phyloP scores from a whole-genome alignment of 2,113 vertebrate species.

The Strigops habroptila region DNA sequence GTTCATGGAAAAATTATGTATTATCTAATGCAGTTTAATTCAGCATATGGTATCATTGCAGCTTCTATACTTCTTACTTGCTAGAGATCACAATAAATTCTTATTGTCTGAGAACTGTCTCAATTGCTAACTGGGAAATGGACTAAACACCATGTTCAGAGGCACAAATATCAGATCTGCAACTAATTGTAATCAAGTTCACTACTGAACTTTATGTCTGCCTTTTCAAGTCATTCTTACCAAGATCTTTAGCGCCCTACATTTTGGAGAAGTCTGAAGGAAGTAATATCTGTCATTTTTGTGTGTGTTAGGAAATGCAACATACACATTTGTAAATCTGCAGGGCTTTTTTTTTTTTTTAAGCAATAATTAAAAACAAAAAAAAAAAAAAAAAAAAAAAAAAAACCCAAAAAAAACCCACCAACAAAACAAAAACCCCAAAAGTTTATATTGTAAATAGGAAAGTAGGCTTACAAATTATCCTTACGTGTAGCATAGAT shows the following conservation, averaged over 20 bases:
- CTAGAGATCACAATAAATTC: neutral
- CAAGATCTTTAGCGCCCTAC: neutral
- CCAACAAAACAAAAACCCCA: accelerated
- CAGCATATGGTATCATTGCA: neutral
- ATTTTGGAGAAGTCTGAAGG: neutral
- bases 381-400: neutral
- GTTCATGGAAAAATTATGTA: neutral
- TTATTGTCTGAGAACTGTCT: neutral
- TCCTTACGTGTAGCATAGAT: neutral
- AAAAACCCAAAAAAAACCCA: too few species aligned
- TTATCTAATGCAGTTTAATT: neutral
- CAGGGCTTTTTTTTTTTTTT: neutral
- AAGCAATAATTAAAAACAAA: neutral
- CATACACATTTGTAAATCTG: neutral
- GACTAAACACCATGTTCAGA: neutral
- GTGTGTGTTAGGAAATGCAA: neutral
- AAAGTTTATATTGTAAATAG: neutral
- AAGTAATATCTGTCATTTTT: neutral
- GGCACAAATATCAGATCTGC: neutral
- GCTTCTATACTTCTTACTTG: neutral
- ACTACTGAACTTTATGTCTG: neutral
- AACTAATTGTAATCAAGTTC: neutral
- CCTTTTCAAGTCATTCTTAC: neutral
- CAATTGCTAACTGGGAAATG: neutral
- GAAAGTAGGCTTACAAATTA: neutral